Percentiles rank a stretch among this genome's conserved stretches.
phyloP scores from a whole-genome alignment of 2,113 vertebrate genomes.

The Fukomys damarensis region DNA sequence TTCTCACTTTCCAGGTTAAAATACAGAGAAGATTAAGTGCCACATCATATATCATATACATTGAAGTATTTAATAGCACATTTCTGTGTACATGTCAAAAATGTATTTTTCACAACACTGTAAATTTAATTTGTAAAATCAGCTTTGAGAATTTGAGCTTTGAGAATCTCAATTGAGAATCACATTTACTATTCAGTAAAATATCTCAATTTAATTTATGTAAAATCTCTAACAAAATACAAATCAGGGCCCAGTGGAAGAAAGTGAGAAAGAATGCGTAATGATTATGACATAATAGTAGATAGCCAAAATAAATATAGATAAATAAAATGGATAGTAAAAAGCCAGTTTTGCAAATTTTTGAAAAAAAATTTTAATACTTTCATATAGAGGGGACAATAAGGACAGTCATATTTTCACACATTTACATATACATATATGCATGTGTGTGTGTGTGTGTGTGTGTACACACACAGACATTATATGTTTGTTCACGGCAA shows the following conservation, averaged over 20 bases:
- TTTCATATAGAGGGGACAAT: not conserved
- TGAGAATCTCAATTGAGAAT: slow-evolving; percentile 26
- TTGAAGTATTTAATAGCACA: not conserved
- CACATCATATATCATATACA: not conserved
- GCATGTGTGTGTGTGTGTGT: too few relatives aligned
- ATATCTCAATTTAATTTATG: rapidly evolving
- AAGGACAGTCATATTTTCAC: not conserved
- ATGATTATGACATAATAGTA: not conserved
- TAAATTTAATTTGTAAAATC: not conserved
- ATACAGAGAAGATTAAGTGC: not conserved
- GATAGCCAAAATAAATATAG: not conserved
- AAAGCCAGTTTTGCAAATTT: not conserved
- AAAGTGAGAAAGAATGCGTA: not conserved
- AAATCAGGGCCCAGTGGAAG: not conserved
- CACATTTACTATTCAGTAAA: slow-evolving; percentile 6
- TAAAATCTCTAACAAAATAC: rapidly evolving
- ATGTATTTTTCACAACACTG: not conserved
- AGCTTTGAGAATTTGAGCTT: too few relatives aligned
- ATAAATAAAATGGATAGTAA: not conserved
- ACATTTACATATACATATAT: not conserved
- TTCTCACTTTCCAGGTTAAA: not conserved
- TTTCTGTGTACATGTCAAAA: not conserved
- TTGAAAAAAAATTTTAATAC: not conserved
- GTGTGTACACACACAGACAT: too few relatives aligned
- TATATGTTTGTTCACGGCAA: not conserved